Conservation (phyloP, 2,113 vertebrate species). For the Spea bombifrons region DNA sequence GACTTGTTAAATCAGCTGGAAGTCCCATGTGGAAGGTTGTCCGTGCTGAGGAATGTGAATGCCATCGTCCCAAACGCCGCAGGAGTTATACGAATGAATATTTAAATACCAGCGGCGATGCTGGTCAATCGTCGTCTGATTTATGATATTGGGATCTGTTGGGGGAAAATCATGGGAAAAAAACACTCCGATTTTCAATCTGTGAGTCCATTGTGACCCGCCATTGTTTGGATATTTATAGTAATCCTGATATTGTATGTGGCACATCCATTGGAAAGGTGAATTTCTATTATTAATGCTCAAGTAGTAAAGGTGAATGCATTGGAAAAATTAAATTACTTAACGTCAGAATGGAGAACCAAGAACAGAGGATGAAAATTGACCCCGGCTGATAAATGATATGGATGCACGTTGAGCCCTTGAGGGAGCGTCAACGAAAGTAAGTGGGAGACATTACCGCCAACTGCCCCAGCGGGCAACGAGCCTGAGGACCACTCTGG, state of each 20-base stretch:
- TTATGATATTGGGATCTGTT: not conserved
- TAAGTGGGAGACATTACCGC: too few species aligned
- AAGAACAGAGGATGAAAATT: too few species aligned
- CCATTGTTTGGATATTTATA: not conserved
- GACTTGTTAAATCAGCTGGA: not conserved
- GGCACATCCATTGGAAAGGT: not conserved
- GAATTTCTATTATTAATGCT: not conserved
- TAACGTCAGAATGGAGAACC: too few species aligned
- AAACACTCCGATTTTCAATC: not conserved
- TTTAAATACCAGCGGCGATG: constrained; percentile 13
- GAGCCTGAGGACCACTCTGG: too few species aligned
- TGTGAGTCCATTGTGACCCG: not conserved
- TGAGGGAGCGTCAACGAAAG: too few species aligned
- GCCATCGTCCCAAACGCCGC: not conserved
- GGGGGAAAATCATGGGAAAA: not conserved
- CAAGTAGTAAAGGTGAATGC: too few species aligned
- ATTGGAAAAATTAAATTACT: too few species aligned
- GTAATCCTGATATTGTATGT: not conserved
- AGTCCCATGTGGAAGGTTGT: constrained; percentile 4
- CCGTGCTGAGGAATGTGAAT: not conserved
- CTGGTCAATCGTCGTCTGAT: constrained; percentile 3
- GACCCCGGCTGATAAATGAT: too few species aligned
- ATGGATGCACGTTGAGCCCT: too few species aligned
- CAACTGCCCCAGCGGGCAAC: too few species aligned
- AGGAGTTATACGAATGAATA: constrained; percentile 7